Conservation (phyloP, 2,888 invertebrate species). For the Dascillus cervinus region DNA sequence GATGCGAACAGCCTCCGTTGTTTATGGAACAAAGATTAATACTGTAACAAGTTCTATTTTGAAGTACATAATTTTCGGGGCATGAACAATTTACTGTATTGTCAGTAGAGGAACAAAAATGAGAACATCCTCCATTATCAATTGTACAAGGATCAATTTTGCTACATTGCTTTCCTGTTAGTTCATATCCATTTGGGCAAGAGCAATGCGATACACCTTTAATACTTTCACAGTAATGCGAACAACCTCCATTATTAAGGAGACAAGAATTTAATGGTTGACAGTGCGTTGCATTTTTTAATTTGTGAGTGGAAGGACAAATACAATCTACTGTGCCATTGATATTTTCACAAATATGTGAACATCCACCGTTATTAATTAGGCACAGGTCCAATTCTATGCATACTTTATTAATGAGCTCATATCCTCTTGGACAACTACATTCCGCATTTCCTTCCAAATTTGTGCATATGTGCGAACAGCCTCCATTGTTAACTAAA, state of each 20-base stretch:
- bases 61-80: slow-evolving; percentile 43
- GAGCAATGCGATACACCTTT: slow-evolving; percentile 19
- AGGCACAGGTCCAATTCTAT: slow-evolving; percentile 36
- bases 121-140: slow-evolving; percentile 54
- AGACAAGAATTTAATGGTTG: slow-evolving; percentile 45
- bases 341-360: slow-evolving; percentile 46
- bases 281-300: slow-evolving; percentile 24
- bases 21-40: slow-evolving; percentile 49
- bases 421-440: slow-evolving; percentile 41
- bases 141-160: slow-evolving; percentile 45
- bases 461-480: slow-evolving; percentile 39
- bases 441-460: slow-evolving; percentile 35
- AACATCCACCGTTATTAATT: slow-evolving; percentile 38
- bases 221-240: slow-evolving; percentile 42
- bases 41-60: slow-evolving; percentile 36
- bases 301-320: slow-evolving; percentile 23
- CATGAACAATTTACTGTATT: slow-evolving; percentile 50
- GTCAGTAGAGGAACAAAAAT: slow-evolving; percentile 38
- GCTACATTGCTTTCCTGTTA: slow-evolving; percentile 24
- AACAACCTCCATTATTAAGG: slow-evolving; percentile 53
- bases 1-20: slow-evolving; percentile 57
- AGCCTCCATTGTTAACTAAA: slow-evolving; percentile 31
- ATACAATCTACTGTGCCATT: slow-evolving; percentile 26
- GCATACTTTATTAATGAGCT: slow-evolving; percentile 26
- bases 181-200: slow-evolving; percentile 31